Base-by-base conservation (phyloP, 2,888 invertebrate species). In the Artemia sinica region DNA sequence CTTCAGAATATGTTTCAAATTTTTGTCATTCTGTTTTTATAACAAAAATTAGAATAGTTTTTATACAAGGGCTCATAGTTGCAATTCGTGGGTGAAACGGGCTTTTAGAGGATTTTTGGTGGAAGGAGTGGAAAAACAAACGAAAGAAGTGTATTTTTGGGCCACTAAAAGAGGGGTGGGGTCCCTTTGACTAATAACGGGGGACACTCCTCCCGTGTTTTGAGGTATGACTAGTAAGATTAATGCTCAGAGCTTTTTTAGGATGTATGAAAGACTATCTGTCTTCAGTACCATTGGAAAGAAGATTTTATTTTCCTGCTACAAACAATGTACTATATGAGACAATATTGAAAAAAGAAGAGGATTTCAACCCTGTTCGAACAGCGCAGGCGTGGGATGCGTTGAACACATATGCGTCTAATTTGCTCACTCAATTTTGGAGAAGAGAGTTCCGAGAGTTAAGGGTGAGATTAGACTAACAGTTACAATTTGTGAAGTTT, bases 351-450 rank as follows among this genome's bases (percentile, higher is more conserved):
- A 82, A 81, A 66, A 84, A 83, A 68, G 80, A 86, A 74, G 79
- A 83, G 8, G 86, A 87, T 74, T 91, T 89, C 76, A 90, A 87
- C 76, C 89, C 87, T 28, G 87, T 87, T 74, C 84, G 86, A 73
- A 89, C 89, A 14, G 85, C 87, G 49, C 81, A 85, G 66, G 91
- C 91, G 13, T 92, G 90, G 84, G 86, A 88, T 74, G 87, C 89
- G 50, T 82, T 92, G 72, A 90, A 88, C 71, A 82, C 87, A 72
- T 92, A 92, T 77, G 91, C 91, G 3, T 86, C 85, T 70, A 91
- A 92, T 79, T 80, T 93, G 71, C 80, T 90, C 68, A 84, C 86
- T 13, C 90, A 91, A 76, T 91, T 91, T 7, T 93, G 92, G 92
- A 80, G 92, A 73, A 87, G 86, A 77, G 92, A 93, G 77, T 93